Conservation (phyloP, 2,888 invertebrate genomes). For the Atethmia centrago region DNA sequence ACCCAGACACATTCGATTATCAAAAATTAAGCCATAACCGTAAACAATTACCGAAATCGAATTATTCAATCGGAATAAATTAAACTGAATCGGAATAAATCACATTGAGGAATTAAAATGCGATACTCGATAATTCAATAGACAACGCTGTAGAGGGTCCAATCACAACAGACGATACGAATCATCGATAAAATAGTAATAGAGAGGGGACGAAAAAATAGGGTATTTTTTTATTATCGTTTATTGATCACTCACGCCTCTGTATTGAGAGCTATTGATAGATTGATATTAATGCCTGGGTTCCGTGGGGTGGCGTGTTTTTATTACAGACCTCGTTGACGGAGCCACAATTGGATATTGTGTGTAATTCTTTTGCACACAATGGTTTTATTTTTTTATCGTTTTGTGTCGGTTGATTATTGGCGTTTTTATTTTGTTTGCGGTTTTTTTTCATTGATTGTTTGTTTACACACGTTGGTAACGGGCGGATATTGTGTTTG, state of each 20-base stretch:
- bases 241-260: slow-evolving; percentile 88
- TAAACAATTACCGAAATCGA: slow-evolving; percentile 68
- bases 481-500: slow-evolving; percentile 60
- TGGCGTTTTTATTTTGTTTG: slow-evolving; percentile 79
- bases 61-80: slow-evolving; percentile 71
- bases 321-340: slow-evolving; percentile 83
- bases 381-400: slow-evolving; percentile 76
- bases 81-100: slow-evolving; percentile 69
- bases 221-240: slow-evolving; percentile 82
- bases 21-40: slow-evolving; percentile 68
- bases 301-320: slow-evolving; percentile 84
- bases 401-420: slow-evolving; percentile 77
- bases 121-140: slow-evolving; percentile 82
- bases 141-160: slow-evolving; percentile 80
- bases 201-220: slow-evolving; percentile 79
- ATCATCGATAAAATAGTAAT: slow-evolving; percentile 84
- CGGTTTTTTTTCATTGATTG: slow-evolving; percentile 67
- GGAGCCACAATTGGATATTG: slow-evolving; percentile 87
- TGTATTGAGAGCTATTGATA: slow-evolving; percentile 87
- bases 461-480: slow-evolving; percentile 67
- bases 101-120: slow-evolving; percentile 69
- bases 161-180: slow-evolving; percentile 81
- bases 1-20: slow-evolving; percentile 63
- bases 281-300: slow-evolving; percentile 87
- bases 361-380: slow-evolving; percentile 83